These are phyloP conservation scores for Phania funesta DNA, from an alignment of 2,888 invertebrate species.

Conservation along the genomic window DNA sequence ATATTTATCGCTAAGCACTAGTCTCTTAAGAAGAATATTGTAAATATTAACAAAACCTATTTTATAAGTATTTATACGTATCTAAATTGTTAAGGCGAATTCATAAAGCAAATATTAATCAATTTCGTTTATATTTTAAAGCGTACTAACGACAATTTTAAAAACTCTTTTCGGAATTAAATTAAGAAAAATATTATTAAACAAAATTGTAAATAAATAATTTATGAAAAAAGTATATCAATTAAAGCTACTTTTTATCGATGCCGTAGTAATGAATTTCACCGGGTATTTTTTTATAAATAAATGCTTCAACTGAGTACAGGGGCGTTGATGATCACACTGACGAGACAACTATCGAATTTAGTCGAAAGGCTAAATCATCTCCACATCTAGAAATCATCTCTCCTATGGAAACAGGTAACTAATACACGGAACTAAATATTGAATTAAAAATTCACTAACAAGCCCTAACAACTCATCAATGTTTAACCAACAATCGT, in stretches of 20 bases:
- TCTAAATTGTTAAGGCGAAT: constrained; percentile 24
- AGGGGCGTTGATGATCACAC: too few relatives aligned
- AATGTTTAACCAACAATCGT: too few relatives aligned
- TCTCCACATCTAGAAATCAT: too few relatives aligned
- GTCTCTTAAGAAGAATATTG: constrained; percentile 53
- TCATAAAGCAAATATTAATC: constrained; percentile 14
- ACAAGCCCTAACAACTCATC: too few relatives aligned
- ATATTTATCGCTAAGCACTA: constrained; percentile 44
- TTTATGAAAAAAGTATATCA: constrained; percentile 4
- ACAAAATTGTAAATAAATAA: constrained; percentile 52
- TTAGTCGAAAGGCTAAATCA: too few relatives aligned
- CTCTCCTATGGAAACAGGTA: too few relatives aligned
- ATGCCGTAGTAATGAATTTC: too few relatives aligned
- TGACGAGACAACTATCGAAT: too few relatives aligned
- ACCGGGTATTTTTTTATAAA: too few relatives aligned
- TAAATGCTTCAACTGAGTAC: too few relatives aligned
- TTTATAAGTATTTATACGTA: constrained; percentile 13
- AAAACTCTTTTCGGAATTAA: constrained; percentile 13
- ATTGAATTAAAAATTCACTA: too few relatives aligned
- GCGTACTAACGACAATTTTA: constrained; percentile 60
- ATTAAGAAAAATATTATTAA: constrained; percentile 1
- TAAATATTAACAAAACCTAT: constrained; percentile 42
- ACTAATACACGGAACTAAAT: too few relatives aligned
- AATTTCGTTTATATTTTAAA: constrained; percentile 15
- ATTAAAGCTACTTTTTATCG: neutral